Evolutionary conservation across 2,797 vertebrate genomes (phyloP).

Genomic region (Oreochromis grahami): DNA sequence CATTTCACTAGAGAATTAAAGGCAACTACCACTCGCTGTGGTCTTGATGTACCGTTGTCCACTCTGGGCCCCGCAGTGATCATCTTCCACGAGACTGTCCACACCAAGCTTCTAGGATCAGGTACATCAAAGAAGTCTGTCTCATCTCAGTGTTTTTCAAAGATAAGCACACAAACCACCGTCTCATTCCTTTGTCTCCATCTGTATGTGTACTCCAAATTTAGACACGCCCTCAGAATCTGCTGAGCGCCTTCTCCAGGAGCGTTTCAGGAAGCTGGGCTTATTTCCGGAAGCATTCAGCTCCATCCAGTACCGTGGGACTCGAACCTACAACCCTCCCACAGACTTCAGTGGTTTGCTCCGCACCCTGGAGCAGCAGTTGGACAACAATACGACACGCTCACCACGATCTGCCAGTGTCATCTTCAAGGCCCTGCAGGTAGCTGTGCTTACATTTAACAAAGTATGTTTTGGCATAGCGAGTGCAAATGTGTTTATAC

Average conservation of each 20-base stretch:
- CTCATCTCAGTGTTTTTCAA: not conserved
- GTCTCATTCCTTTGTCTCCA: not conserved
- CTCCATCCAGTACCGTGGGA: constrained; percentile 95
- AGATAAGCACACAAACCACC: not conserved
- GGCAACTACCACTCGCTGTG: constrained; percentile 94
- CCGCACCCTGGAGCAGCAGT: constrained; percentile 87
- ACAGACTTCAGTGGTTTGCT: constrained; percentile 96
- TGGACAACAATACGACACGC: constrained; percentile 95
- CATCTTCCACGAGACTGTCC: constrained; percentile 98
- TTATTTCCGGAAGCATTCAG: constrained; percentile 97
- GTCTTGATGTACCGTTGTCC: constrained; percentile 94
- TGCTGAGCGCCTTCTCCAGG: constrained; percentile 93
- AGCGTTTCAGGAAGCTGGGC: constrained; percentile 92
- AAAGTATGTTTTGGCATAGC: not conserved
- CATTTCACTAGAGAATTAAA: constrained; percentile 97
- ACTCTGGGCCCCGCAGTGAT: constrained; percentile 94
- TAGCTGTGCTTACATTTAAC: constrained; percentile 23
- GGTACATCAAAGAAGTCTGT: constrained; percentile 66
- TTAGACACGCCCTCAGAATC: constrained; percentile 89
- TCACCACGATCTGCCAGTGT: constrained; percentile 92
- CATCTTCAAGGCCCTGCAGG: constrained; percentile 95
- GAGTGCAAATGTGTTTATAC: not conserved
- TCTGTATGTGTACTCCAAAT: not conserved
- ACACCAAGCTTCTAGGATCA: constrained; percentile 94
- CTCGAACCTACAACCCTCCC: constrained; percentile 95